These are phyloP conservation scores for Tragelaphus imberbis DNA, from an alignment of 2,113 vertebrate genomes.

Conservation along the genomic window DNA sequence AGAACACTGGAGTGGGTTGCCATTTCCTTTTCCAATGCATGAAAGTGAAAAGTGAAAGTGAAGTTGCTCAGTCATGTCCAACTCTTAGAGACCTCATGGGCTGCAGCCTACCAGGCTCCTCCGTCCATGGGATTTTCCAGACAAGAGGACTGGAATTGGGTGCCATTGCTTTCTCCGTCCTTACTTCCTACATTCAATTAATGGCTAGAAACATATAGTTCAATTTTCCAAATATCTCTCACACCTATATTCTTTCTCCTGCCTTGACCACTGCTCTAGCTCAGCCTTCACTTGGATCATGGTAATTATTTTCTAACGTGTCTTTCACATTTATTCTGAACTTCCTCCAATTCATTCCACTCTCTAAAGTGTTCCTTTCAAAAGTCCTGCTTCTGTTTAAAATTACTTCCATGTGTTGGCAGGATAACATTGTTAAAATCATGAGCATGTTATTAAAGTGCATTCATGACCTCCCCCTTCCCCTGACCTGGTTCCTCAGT, in stretches of 20 bases:
- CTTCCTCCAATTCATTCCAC: background rate
- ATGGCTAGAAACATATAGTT: background rate
- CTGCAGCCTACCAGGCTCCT: too few species aligned
- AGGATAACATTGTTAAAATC: background rate
- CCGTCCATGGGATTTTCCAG: too few species aligned
- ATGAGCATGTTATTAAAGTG: background rate
- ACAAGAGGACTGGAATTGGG: too few species aligned
- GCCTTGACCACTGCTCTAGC: background rate
- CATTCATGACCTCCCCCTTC: accelerated
- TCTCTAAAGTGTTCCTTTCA: background rate
- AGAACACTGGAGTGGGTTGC: too few species aligned
- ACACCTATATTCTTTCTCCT: background rate
- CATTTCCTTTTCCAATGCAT: too few species aligned
- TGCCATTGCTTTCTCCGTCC: background rate
- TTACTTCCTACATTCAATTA: background rate
- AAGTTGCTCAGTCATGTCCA: too few species aligned
- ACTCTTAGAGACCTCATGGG: too few species aligned
- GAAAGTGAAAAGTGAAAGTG: too few species aligned
- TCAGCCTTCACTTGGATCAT: background rate
- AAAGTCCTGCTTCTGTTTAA: background rate
- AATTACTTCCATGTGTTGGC: background rate
- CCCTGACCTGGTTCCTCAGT: accelerated
- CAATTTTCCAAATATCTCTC: background rate
- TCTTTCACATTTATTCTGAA: background rate
- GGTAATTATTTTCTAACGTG: background rate